Evolutionary conservation across 2,888 invertebrate species (phyloP), one percentile per base, ranked within the genome.

Genomic region (Cheilosia pagana): DNA sequence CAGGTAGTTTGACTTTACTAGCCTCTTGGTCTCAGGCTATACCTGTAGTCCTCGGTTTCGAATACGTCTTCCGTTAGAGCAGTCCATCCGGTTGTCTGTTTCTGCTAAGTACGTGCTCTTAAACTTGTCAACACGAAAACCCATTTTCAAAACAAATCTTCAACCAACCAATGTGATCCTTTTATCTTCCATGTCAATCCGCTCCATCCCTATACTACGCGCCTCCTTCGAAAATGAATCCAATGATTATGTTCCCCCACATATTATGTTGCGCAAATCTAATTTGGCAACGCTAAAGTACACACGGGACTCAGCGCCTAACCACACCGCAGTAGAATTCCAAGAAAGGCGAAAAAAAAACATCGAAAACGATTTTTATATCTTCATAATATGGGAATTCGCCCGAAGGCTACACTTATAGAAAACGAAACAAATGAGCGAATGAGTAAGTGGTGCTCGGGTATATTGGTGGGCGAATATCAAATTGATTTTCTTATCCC

Each of bases 401-500:
- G 57, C 68, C 82, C 57, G 50, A 43, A 68, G 78, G 82, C 50
- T 72, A 78, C 62, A 59, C 76, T 75, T 75, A 50, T 21, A 50
- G n/a, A 28, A 48, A 55, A 57, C 55, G 43, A 55, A 63, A 63
- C 50, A 62, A 72, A 72, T 77, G 50, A 82, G 55, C 60, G 35
- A 74, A 50, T 82, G 71, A 82, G 60, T 71, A 53, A 76, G 76
- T 81, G 50, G 14, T 43, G 48, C 52, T 57, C 70, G 57, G 35
- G 25, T 48, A 67, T 67, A 25, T 59, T 43, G 4, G n/a, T 10
- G n/a, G 31, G 48, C 62, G 60, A 71, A 67, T 41, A 67, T 48
- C 50, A 78, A 83, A 83, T 83, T 83, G 82, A 74, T 78, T 83
- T 83, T 74, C 35, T 62, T 43, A 45, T 45, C 19, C 28, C 16